Evolutionary conservation across 53 echinoderm and acorn worm species (phyloP).

Genomic region (Apostichopus leukothele): DNA sequence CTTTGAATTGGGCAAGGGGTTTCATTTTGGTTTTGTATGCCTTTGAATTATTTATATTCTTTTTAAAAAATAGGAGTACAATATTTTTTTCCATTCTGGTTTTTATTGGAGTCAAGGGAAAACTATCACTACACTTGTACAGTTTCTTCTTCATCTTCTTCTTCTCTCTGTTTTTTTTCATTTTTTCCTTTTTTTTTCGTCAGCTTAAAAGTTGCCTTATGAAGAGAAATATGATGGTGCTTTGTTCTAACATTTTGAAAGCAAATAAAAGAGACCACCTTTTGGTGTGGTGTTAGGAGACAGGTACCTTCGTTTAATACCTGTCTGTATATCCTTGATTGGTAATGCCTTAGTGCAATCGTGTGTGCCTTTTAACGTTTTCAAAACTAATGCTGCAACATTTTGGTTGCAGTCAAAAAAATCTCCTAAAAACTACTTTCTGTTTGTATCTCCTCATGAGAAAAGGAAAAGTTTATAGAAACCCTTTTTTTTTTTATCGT

Average conservation of each 20-base stretch:
- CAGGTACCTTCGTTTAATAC: not conserved
- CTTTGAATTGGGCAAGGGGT: slow-evolving; percentile 32
- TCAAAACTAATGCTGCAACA: slow-evolving; percentile 5
- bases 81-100: slow-evolving; percentile 15
- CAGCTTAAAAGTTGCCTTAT: slow-evolving; percentile 48
- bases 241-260: slow-evolving; percentile 11
- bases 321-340: not conserved
- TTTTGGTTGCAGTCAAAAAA: not conserved
- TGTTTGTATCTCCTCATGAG: not conserved
- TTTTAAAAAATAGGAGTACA: slow-evolving; percentile 39
- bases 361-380: slow-evolving; percentile 35
- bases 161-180: too few relatives aligned
- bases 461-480: not conserved
- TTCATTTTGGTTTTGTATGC: slow-evolving; percentile 38
- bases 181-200: not conserved
- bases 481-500: slow-evolving; percentile 8
- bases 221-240: slow-evolving; percentile 37
- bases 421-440: not conserved
- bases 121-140: slow-evolving; percentile 18
- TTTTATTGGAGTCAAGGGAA: slow-evolving; percentile 21
- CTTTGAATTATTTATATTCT: slow-evolving; percentile 50
- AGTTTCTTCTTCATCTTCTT: not conserved
- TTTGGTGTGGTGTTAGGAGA: not conserved
- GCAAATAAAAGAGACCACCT: not conserved
- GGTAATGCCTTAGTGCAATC: slow-evolving; percentile 43